Evolutionary conservation across 2,888 invertebrate species (phyloP), one percentile per base, ranked within the genome.

Genomic region (Laspeyria flexula): DNA sequence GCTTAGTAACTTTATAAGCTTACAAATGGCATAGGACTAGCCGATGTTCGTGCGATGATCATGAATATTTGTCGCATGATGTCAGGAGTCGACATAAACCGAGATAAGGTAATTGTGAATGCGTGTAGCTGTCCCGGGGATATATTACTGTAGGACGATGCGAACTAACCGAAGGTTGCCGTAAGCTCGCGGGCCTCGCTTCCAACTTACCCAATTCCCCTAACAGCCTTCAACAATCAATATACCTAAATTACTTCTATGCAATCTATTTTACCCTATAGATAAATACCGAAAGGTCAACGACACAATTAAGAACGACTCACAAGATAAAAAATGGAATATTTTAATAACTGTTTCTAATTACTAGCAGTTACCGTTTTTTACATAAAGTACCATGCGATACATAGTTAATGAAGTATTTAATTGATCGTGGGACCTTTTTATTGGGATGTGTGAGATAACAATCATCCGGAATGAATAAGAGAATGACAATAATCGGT

Each of bases 71-170:
- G 88, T 86, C 76, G 80, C 68, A 72, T 87, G 88, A 88, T 86
- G 88, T 87, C 86, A 89, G 86, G 75, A 85, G 85, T 74, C 76
- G 65, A 69, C 73, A 67, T 70, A 73, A 68, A 64, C 71, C 60
- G 76, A 83, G 90, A 90, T 90, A 90, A 88, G 83, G 84, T 90
- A 89, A 90, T 89, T 90, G 89, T 88, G 67, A 88, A 90, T 88
- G 78, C 88, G 73, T 88, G 90, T 90, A 82, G 75, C 88, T 88
- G 90, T 88, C 86, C 68, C 74, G 60, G 70, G 76, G 78, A 89
- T 86, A 85, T 86, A 88, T 87, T 75, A 79, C 76, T 65, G 68
- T 60, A 75, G 72, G 73, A 61, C 53, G 65, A 65, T 61, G 70
- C 42, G 35, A 33, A 41, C 29, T 42, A 31, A 31, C 12, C n/a